A percentile compares a stretch with the other conserved stretches of the same genome.
Conservation (phyloP, 1,140 invertebrate genomes). For the Ceratosolen solmsi region DNA sequence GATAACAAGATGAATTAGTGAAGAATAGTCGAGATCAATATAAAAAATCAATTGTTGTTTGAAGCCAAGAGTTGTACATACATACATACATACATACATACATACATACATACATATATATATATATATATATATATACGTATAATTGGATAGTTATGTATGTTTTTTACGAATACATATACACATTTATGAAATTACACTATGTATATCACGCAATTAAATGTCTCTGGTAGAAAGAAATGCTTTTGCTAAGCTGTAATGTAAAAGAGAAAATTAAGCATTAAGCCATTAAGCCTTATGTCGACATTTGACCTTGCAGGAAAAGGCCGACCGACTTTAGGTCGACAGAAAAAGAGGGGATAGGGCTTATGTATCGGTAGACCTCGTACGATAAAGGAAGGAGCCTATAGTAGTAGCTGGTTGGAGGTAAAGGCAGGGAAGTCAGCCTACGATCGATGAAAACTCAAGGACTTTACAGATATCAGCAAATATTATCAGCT, state of each 20-base stretch:
- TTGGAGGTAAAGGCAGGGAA: slow-evolving; percentile 6
- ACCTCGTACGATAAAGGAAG: not conserved
- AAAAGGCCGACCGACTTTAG: slow-evolving; percentile 26
- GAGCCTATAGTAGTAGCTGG: not conserved
- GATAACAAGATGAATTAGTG: not conserved
- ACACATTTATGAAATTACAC: not conserved
- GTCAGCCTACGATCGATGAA: slow-evolving; percentile 37
- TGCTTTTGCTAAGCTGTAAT: not conserved
- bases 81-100: not conserved
- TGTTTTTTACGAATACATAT: not conserved
- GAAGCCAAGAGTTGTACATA: not conserved
- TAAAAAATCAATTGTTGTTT: not conserved
- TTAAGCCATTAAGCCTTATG: slow-evolving; percentile 21
- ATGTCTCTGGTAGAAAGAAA: not conserved
- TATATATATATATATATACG: not conserved
- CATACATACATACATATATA: not conserved
- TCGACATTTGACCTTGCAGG: slow-evolving; percentile 9
- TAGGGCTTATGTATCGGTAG: not conserved
- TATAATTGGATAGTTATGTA: not conserved
- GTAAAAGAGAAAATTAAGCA: not conserved
- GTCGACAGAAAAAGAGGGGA: not conserved
- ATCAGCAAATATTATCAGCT: slow-evolving; percentile 40
- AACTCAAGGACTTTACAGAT: slow-evolving; percentile 45
- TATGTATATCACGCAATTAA: not conserved
- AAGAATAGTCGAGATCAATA: no score